A percentile compares a stretch with the other conserved stretches of the same genome.
Evolutionary conservation across 2,113 vertebrate species (phyloP).

Genomic region (Aegithalos caudatus): DNA sequence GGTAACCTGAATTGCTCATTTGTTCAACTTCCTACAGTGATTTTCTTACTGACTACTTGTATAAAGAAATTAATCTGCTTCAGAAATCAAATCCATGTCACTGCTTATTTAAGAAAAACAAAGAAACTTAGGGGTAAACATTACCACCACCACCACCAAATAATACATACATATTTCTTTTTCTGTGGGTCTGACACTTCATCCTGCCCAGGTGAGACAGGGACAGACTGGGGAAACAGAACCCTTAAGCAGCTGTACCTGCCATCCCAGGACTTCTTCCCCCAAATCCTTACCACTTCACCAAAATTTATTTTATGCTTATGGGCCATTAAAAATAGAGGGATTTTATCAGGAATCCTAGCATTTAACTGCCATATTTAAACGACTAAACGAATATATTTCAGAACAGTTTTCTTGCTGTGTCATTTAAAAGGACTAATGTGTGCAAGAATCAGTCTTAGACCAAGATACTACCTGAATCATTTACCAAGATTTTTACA

Average conservation of each 20-base stretch:
- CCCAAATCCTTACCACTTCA: neutral
- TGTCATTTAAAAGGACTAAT: conserved; percentile 28
- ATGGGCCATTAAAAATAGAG: neutral
- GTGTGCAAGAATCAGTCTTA: neutral
- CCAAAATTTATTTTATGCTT: neutral
- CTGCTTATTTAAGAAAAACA: neutral
- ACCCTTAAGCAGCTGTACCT: too few species aligned
- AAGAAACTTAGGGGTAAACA: neutral
- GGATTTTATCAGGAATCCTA: neutral
- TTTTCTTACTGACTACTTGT: neutral
- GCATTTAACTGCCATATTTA: neutral
- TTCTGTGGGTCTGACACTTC: neutral
- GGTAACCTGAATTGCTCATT: neutral
- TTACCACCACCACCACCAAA: neutral
- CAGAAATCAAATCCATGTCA: neutral
- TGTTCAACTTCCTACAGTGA: neutral
- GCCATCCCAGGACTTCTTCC: neutral
- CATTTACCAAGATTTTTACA: neutral
- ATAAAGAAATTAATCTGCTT: neutral
- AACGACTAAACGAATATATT: neutral
- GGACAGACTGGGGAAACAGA: neutral
- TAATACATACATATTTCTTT: rapidly evolving
- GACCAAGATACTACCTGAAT: neutral
- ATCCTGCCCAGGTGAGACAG: too few species aligned
- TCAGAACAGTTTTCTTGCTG: neutral